These are phyloP conservation scores for Heliconius hortense DNA, from an alignment of 2,888 invertebrate genomes.

Conservation along the genomic window DNA sequence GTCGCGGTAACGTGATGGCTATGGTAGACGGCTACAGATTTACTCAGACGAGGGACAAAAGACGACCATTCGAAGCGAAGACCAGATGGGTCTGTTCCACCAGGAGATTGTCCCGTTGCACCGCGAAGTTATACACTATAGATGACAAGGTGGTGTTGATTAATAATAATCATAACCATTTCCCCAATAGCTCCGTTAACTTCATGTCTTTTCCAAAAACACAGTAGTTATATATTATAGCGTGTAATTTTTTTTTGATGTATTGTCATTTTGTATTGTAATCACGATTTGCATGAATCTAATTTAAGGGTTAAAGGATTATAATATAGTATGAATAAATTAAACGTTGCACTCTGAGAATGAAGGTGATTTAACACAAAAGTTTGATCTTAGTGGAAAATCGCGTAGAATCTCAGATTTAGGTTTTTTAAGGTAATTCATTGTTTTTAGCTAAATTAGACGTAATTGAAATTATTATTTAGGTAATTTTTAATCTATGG, in stretches of 20 bases:
- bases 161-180: constrained; percentile 25
- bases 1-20: constrained; percentile 24
- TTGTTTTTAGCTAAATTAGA: constrained; percentile 3
- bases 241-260: background rate
- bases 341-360: background rate
- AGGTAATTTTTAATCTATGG: constrained; percentile 2
- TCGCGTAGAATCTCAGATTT: background rate
- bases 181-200: background rate
- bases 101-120: background rate
- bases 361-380: background rate
- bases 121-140: constrained; percentile 5
- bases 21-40: constrained; percentile 26
- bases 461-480: background rate
- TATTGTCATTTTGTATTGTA: constrained; percentile 4
- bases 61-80: background rate
- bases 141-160: constrained; percentile 14
- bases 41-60: constrained; percentile 13
- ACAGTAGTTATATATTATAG: background rate
- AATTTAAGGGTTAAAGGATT: background rate
- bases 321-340: background rate
- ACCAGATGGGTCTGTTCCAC: constrained; percentile 20
- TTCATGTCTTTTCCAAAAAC: background rate
- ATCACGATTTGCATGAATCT: constrained; percentile 2
- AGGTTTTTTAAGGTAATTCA: background rate
- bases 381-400: background rate